Base-by-base conservation (phyloP, 2,888 invertebrate species). In the Encarsia formosa region DNA sequence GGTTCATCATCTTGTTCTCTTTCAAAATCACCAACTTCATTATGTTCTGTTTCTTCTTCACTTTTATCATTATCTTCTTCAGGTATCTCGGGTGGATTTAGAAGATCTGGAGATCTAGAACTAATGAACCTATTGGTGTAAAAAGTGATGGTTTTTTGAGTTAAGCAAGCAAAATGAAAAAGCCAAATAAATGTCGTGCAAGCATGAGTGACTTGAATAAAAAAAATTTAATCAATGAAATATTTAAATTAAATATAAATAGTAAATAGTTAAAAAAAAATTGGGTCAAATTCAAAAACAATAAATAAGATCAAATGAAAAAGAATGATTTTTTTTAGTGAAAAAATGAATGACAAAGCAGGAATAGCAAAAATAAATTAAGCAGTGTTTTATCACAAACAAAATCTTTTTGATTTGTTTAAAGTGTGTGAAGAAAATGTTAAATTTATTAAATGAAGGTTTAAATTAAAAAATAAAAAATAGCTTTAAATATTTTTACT, bases 111-210 rank as follows among this genome's bases (percentile, higher is more conserved):
- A n/a, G 59, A 56, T 56, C 59, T 59, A 45, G 57, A 59, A 57
- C 52, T 52, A 52, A 57, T 53, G 51, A 41, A 57, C 54, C 57
- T 57, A 57, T 38, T 57, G 51, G 52, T 57, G 49, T 52, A 52
- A 52, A 57, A 19, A n/a, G n/a, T n/a, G n/a, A n/a, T n/a, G n/a
- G n/a, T n/a, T n/a, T n/a, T n/a, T n/a, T n/a, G n/a, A n/a, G n/a
- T n/a, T n/a, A n/a, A 22, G 31, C 31, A 29, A 42, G 31, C 4
- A 6, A 22, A 40, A 40, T 8, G 15, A 18, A 49, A 44, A 40
- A 31, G 23, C 13, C 43, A 24, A 18, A 6, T 11, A 41, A 23
- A 44, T 22, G 19, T 29, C 34, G 37, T n/a, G 22, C 18, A 42
- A n/a, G n/a, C 24, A 32, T 35, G 40, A 9, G 26, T 9, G 13